phyloP scores from a whole-genome alignment of 2,113 vertebrate species.

The Lepus europaeus region DNA sequence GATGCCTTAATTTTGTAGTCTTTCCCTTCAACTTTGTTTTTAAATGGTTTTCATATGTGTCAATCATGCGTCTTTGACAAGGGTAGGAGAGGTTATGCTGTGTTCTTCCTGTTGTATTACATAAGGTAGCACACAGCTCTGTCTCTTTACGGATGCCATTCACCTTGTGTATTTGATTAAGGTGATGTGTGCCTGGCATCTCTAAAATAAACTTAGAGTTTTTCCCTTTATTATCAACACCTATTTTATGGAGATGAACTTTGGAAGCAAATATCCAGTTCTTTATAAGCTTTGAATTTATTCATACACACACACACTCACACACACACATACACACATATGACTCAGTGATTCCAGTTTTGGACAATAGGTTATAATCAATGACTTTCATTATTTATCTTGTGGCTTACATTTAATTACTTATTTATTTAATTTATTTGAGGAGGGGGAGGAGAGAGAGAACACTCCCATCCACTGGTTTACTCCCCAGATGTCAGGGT shows the following conservation, averaged over 20 bases:
- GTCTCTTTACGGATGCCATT: neutral
- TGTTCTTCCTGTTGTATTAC: neutral
- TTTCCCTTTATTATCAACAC: neutral
- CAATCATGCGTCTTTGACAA: constrained; percentile 11
- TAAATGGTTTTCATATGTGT: neutral
- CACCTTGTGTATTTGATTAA: neutral
- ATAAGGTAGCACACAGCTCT: neutral
- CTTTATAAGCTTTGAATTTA: neutral
- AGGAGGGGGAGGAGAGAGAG: too few relatives aligned
- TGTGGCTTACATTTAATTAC: neutral
- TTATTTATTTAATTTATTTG: too few relatives aligned
- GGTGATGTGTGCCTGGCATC: neutral
- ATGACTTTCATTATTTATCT: neutral
- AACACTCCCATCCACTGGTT: too few relatives aligned
- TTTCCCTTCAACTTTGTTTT: neutral
- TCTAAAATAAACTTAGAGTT: neutral
- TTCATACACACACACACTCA: neutral
- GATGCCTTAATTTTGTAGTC: neutral
- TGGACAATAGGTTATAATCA: neutral
- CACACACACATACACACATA: too few relatives aligned
- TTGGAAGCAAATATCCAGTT: neutral
- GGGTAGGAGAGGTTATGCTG: neutral
- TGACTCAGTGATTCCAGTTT: neutral
- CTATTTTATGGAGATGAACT: neutral
- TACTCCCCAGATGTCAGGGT: too few relatives aligned